Evolutionary conservation across 2,888 invertebrate genomes (phyloP), one percentile per base, ranked within the genome.

Genomic region (Argynnis bischoffii): DNA sequence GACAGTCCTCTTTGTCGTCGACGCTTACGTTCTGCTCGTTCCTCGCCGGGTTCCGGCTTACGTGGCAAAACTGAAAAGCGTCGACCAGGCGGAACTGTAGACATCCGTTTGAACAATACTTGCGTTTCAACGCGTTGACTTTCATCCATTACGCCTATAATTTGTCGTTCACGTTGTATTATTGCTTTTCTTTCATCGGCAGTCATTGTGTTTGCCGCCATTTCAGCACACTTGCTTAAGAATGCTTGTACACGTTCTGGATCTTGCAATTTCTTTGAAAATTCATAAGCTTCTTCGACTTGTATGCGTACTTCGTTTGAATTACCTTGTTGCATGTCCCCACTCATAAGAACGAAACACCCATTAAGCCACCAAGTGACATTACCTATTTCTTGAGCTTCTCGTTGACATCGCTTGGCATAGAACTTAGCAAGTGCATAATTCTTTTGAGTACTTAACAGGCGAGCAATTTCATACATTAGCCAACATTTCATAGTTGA

Each of bases 301-400:
- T 86, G 83, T 65, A 88, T 84, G 13, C 89, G 85, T 6, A 92
- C 90, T 70, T 92, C 92, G 65, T 92, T 92, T 0, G 88, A 81
- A 66, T 92, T 92, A 4, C 88, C 88, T 76, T 92, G 92, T 72
- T 91, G 91, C 90, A 92, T 91, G 61, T 92, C 92, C 1, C 91
- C 89, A 65, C 90, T 90, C 87, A 92, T 89, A 5, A 92, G 70
- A 2, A 86, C 88, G 61, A 92, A 91, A 50, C 85, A 86, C 0
- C 89, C 91, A 72, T 92, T 91, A 15, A 92, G 72, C 92, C 92
- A 92, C 92, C 92, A 92, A 0, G 87, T 84, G 1, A 81, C 77
- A 69, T 79, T 90, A 26, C 82, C 80, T 35, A 91, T 71, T 69
- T 89, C 88, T 63, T 86, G 84, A 63, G 92, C 90, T 72, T 92